Evolutionary conservation across 2,888 invertebrate genomes (phyloP), one percentile per base, ranked within the genome.

Genomic region (Nymphalis polychloros): DNA sequence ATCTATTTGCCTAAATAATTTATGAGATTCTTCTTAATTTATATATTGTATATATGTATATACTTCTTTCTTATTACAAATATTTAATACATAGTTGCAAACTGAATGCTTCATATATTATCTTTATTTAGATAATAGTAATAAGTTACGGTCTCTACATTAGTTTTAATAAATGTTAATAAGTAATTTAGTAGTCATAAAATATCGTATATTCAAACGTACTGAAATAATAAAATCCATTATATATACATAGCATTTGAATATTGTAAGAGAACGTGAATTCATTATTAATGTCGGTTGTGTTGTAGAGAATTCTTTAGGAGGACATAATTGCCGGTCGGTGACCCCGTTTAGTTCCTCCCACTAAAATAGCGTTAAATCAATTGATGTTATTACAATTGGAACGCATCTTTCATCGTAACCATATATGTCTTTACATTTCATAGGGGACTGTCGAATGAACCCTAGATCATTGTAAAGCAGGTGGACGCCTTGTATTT

Each of bases 321-420:
- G 88, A 89, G 83, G 88, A 89, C 89, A 89, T 92, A 90, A 92
- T 92, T 91, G 92, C 78, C 88, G 92, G 92, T 89, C 91, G 85
- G 78, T 87, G 91, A 90, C 91, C 92, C 84, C 88, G 83, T 87
- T 89, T 83, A 82, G 86, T 87, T 90, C 87, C 90, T 89, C 87
- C 90, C 83, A 91, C 89, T 92, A 90, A 91, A 90, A 90, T 87
- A 90, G 86, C 86, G 85, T 90, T 92, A 90, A 90, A 91, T 91
- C 91, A 92, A 92, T 92, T 92, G 92, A 89, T 88, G 89, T 89
- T 91, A 90, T 89, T 90, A 91, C 90, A 89, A 90, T 88, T 89
- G 89, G 87, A 86, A 86, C 85, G 86, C 84, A 84, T 84, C 84
- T 86, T 81, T 85, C 84, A 78, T 83, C 80, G 86, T 87, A 84